Evolutionary conservation across 2,797 vertebrate genomes (phyloP).

Genomic region (Sternotherus odoratus): DNA sequence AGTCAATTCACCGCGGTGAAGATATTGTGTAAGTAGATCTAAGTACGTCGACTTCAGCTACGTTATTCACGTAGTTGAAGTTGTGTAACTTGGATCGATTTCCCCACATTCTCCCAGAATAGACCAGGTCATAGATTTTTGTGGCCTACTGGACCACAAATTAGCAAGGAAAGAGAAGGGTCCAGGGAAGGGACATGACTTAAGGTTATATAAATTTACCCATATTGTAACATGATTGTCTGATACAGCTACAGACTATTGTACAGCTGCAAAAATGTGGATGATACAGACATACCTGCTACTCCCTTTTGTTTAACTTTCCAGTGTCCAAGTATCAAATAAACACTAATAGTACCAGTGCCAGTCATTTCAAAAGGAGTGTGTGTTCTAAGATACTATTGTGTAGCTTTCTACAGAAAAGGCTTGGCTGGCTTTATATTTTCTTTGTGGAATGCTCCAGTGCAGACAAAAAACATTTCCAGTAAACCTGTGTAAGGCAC

Average conservation of each 20-base stretch:
- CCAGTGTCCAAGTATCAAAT: constrained; percentile 11
- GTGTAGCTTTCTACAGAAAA: constrained; percentile 8
- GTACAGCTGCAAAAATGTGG: background rate
- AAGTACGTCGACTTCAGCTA: too few relatives aligned
- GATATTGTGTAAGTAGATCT: too few relatives aligned
- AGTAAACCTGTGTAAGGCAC: constrained; percentile 28
- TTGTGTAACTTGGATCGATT: too few relatives aligned
- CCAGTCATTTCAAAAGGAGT: constrained; percentile 28
- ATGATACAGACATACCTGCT: background rate
- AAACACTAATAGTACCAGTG: background rate
- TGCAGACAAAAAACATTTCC: background rate
- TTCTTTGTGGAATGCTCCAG: constrained; percentile 29
- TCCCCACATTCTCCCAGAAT: too few relatives aligned
- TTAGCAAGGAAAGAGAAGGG: constrained; percentile 16
- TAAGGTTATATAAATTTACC: background rate
- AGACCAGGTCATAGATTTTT: too few relatives aligned
- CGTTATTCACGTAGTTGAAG: too few relatives aligned
- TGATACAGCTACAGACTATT: background rate
- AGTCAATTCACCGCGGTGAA: too few relatives aligned
- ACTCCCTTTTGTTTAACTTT: background rate
- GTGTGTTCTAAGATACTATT: background rate
- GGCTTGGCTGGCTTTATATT: background rate
- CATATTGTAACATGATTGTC: background rate
- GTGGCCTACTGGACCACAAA: constrained; percentile 7
- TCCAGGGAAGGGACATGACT: background rate